Conservation (phyloP, 2,113 vertebrate genomes). For the Oryzias javanicus region DNA sequence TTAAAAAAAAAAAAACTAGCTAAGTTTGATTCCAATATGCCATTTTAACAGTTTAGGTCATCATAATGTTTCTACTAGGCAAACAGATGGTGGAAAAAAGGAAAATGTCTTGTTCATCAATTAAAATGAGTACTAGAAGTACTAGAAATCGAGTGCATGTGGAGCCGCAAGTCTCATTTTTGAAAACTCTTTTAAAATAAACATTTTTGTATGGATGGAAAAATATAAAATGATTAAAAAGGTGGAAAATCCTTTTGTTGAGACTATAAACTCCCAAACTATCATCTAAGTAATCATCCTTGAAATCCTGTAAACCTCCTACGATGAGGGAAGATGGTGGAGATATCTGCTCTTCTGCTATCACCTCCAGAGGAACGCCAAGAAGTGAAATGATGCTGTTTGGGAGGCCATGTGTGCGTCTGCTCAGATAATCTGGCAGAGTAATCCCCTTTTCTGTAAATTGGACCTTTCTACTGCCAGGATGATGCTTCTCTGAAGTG, state of each 20-base stretch:
- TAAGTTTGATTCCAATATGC: no score
- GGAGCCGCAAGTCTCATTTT: no score
- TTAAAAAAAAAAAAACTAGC: no score
- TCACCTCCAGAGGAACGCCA: constrained; percentile 1
- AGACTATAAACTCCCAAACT: constrained; percentile 3
- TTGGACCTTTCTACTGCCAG: constrained; percentile 37
- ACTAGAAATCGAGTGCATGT: no score
- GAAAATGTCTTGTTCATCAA: no score
- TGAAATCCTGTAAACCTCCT: constrained; percentile 36
- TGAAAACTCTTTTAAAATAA: no score
- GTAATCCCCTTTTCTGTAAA: constrained; percentile 60
- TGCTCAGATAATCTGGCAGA: constrained; percentile 49
- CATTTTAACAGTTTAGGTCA: no score
- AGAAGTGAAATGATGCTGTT: constrained; percentile 43
- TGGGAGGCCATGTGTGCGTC: constrained; percentile 34
- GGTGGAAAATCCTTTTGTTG: constrained; percentile 9
- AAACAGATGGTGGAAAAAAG: no score
- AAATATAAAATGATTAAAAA: background rate
- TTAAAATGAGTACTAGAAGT: no score
- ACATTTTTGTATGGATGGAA: no score
- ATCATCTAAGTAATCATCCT: constrained; percentile 33
- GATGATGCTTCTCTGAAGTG: constrained; percentile 29
- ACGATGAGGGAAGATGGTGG: constrained; percentile 22
- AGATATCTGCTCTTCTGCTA: constrained; percentile 11
- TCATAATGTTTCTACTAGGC: no score